Evolutionary conservation across 2,888 invertebrate genomes (phyloP).

Genomic region (Chymomyza amoena): DNA sequence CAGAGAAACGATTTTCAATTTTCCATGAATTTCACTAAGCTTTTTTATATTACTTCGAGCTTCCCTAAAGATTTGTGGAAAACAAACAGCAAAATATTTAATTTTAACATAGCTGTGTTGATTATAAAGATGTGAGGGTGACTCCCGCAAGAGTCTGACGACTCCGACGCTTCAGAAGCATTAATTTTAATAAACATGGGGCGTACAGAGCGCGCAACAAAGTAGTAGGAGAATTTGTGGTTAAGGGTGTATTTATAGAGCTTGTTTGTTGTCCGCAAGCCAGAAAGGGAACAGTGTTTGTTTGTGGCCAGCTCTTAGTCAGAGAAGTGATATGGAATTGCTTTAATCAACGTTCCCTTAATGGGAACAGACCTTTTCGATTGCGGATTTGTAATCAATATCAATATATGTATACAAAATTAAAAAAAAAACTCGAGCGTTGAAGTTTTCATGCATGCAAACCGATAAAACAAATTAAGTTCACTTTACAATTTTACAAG

Average conservation of each 20-base stretch:
- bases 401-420: neutral
- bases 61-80: neutral
- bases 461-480: neutral
- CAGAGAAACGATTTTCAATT: conserved; percentile 23
- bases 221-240: no score
- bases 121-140: neutral
- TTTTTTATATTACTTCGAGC: neutral
- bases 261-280: neutral
- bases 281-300: neutral
- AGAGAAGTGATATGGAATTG: neutral
- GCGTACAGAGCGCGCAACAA: neutral
- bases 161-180: conserved; percentile 13
- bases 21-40: conserved; percentile 1
- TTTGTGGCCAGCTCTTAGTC: neutral
- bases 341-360: neutral
- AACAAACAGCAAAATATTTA: neutral
- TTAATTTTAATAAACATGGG: conserved; percentile 48
- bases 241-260: neutral
- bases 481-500: neutral
- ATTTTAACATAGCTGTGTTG: neutral
- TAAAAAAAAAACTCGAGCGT: neutral
- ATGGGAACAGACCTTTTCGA: neutral
- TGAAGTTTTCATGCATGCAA: neutral
- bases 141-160: neutral
- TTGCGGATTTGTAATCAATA: neutral